Evolutionary conservation across 1,140 invertebrate species (phyloP).

Genomic region (Tribolium castaneum): DNA sequence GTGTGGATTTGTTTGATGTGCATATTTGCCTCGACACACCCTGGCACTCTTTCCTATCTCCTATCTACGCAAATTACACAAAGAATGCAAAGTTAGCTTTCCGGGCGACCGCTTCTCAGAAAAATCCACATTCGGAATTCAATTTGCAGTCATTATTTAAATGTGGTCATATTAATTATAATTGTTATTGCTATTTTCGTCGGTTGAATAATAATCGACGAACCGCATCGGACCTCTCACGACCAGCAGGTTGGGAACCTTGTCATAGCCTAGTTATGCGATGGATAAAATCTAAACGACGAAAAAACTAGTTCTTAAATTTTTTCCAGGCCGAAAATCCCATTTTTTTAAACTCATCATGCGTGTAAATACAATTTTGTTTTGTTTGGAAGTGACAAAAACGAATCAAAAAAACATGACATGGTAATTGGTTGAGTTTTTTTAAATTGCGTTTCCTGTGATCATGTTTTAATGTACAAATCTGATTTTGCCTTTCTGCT

Average conservation of each 20-base stretch:
- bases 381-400: not conserved
- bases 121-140: constrained; percentile 2
- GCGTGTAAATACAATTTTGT: not conserved
- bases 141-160: not conserved
- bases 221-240: constrained; percentile 17
- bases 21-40: not conserved
- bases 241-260: constrained; percentile 8
- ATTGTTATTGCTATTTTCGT: constrained; percentile 32
- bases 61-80: not conserved
- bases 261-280: constrained; percentile 27
- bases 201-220: constrained; percentile 34
- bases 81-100: not conserved
- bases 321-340: not conserved
- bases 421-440: not conserved
- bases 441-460: not conserved
- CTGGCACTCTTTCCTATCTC: not conserved
- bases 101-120: not conserved
- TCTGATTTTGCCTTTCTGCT: not conserved
- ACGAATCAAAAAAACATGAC: not conserved
- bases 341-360: not conserved
- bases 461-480: not conserved
- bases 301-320: constrained; percentile 24
- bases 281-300: constrained; percentile 16
- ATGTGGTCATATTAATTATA: constrained; percentile 17
- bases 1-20: not conserved